phyloP scores from a whole-genome alignment of 2,113 vertebrate genomes.

The Copsychus sechellarum region DNA sequence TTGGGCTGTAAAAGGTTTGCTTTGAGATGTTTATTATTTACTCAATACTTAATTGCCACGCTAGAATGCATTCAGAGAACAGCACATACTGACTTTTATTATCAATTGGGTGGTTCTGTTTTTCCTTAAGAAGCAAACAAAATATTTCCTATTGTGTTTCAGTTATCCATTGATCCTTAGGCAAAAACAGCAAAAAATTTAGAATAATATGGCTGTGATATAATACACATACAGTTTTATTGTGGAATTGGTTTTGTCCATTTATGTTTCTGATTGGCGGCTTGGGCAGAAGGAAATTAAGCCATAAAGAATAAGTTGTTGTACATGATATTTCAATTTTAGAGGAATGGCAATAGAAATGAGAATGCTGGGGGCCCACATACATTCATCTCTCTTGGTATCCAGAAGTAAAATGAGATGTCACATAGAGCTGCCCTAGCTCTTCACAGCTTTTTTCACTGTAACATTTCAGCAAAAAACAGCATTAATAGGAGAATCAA shows the following conservation, averaged over 20 bases:
- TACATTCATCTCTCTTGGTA: slow-evolving; percentile 26
- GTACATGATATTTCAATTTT: slow-evolving; percentile 57
- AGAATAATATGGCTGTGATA: slow-evolving; percentile 36
- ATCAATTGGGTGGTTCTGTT: slow-evolving; percentile 22
- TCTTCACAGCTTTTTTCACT: slow-evolving; percentile 1
- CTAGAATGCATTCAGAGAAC: background rate
- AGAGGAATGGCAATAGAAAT: slow-evolving; percentile 27
- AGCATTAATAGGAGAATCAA: background rate
- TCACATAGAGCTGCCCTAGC: background rate
- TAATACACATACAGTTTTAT: background rate
- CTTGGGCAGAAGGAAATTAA: slow-evolving; percentile 56
- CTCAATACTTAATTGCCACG: slow-evolving; percentile 28
- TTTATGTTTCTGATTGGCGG: slow-evolving; percentile 53
- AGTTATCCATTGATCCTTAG: slow-evolving; percentile 47
- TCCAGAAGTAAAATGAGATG: slow-evolving; percentile 47
- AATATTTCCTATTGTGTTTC: slow-evolving; percentile 44
- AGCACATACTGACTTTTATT: slow-evolving; percentile 17
- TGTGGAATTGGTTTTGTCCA: slow-evolving; percentile 38
- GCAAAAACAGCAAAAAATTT: slow-evolving; percentile 38
- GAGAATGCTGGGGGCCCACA: background rate
- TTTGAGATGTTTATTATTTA: slow-evolving; percentile 60
- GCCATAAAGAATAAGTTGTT: slow-evolving; percentile 57
- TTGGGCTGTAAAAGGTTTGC: slow-evolving; percentile 53
- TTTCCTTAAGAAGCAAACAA: slow-evolving; percentile 20
- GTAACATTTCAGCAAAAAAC: background rate